Percentiles rank a stretch among this genome's conserved stretches.
phyloP scores from a whole-genome alignment of 2,888 invertebrate species.

The Bhutanitis thaidina region DNA sequence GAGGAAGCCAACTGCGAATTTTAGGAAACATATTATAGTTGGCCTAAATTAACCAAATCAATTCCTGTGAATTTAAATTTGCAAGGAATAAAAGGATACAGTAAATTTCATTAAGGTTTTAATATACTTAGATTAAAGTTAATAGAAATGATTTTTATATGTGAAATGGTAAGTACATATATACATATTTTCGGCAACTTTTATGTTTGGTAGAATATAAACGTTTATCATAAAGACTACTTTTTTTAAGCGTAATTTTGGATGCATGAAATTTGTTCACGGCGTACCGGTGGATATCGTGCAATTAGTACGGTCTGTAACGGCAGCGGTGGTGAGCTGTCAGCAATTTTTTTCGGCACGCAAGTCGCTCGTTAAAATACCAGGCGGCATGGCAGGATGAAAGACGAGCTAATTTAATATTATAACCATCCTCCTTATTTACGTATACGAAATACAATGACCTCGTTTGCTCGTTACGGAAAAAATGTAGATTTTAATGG shows the following conservation, averaged over 20 bases:
- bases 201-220: background rate
- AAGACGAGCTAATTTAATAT: constrained; percentile 61
- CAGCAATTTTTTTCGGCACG: constrained; percentile 48
- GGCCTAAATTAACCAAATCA: too few relatives aligned
- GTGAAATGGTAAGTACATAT: too few relatives aligned
- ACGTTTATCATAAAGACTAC: background rate
- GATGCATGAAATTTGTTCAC: constrained; percentile 11
- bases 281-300: constrained; percentile 38
- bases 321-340: constrained; percentile 36
- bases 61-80: too few relatives aligned
- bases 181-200: background rate
- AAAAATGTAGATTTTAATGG: constrained; percentile 38
- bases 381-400: constrained; percentile 47
- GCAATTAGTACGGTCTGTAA: constrained; percentile 41
- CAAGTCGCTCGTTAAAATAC: constrained; percentile 68
- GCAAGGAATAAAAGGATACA: too few relatives aligned
- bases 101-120: too few relatives aligned
- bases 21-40: too few relatives aligned
- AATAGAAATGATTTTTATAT: too few relatives aligned
- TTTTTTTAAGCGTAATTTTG: constrained; percentile 20
- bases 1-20: too few relatives aligned
- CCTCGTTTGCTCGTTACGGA: constrained; percentile 54
- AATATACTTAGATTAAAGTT: too few relatives aligned
- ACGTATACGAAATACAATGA: constrained; percentile 50
- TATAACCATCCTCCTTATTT: constrained; percentile 58